Conservation (phyloP, 2,888 invertebrate genomes). For the Tipula unca region DNA sequence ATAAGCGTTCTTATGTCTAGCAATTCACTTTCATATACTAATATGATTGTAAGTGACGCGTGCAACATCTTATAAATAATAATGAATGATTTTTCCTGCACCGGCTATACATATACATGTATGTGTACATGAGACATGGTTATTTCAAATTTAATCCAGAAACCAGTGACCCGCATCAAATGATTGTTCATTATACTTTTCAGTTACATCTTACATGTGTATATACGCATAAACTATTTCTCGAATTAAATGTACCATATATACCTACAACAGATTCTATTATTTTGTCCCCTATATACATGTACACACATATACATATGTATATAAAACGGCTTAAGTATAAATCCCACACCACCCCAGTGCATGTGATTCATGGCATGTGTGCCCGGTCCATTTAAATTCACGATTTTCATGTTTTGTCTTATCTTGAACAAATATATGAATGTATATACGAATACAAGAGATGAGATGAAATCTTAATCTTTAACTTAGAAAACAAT, state of each 20-base stretch:
- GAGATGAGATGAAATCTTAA: background rate
- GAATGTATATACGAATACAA: background rate
- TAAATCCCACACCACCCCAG: background rate
- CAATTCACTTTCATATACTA: too few relatives aligned
- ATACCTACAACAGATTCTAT: background rate
- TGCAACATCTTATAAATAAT: too few relatives aligned
- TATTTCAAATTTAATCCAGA: background rate
- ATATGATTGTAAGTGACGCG: too few relatives aligned
- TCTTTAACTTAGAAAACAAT: slow-evolving; percentile 14
- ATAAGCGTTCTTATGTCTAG: too few relatives aligned
- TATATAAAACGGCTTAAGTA: background rate
- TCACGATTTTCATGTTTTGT: background rate
- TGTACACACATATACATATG: background rate
- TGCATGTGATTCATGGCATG: background rate
- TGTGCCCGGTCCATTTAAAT: background rate
- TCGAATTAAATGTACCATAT: background rate
- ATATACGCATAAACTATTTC: background rate
- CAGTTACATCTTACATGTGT: background rate
- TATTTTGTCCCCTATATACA: background rate
- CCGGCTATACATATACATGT: too few relatives aligned
- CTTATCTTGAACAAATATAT: background rate
- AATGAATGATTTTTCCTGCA: too few relatives aligned
- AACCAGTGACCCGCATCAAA: background rate
- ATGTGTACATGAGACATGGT: too few relatives aligned
- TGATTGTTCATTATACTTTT: background rate